Evolutionary conservation across 2,888 invertebrate genomes (phyloP), one percentile per base, ranked within the genome.

Genomic region (Pasiphila rectangulata): DNA sequence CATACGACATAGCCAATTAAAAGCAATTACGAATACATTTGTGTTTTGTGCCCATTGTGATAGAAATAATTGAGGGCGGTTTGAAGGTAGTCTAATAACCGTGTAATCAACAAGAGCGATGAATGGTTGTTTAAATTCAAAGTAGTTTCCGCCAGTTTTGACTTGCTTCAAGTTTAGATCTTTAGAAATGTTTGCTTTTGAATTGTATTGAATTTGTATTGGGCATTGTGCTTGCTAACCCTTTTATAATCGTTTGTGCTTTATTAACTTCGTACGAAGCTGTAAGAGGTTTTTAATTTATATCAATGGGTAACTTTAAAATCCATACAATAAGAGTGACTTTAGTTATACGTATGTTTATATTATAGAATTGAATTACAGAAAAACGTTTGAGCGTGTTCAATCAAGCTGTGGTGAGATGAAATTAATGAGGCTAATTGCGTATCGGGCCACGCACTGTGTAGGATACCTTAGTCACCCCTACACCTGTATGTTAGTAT

Each of bases 1-100:
- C 46, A 74, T 66, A 63, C 65, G 69, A 69, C 69, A 69, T 61
- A 57, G 64, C 57, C 73, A 79, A 78, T 80, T 79, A 78, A 72
- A 75, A 65, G 53, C 65, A 68, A 75, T 76, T 75, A 75, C 39
- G 43, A 51, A 58, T 59, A 61, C 57, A 58, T 70, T 70, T 67
- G 69, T 67, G 61, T 65, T 59, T 56, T 56, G 56, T 49, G 34
- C 55, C 67, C 55, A 69, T 75, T 77, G 72, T 73, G 54, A 53
- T 59, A 59, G 43, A 55, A 61, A 62, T 48, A 61, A 69, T 63
- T 63, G 61, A 46, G 61, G 62, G 58, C 46, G 57, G 65, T 64
- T 69, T 72, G 56, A 59, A 52, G 65, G 63, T 54, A 58, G 60
- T 67, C 67, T 66, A 67, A 66, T 64, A 59, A 65, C 64, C 69